Evolutionary conservation across 2,113 vertebrate genomes (phyloP).

Genomic region (Catharus fuscescens): DNA sequence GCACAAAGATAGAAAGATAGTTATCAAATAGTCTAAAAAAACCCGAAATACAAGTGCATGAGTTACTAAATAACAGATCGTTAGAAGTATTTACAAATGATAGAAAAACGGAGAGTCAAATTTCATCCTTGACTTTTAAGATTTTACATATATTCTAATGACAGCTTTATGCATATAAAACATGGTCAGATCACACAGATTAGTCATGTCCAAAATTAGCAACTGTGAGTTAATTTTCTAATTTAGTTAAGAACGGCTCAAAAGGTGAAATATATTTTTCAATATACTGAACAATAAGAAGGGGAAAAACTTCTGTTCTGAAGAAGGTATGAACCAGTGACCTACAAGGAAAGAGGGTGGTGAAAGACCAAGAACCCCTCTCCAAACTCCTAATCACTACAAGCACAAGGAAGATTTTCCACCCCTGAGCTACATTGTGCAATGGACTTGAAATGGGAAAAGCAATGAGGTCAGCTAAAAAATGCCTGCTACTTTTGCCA

Average conservation of each 20-base stretch:
- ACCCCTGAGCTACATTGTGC: neutral
- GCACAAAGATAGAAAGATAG: neutral
- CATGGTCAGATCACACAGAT: neutral
- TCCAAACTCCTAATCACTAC: neutral
- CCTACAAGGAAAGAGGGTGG: fast-evolving
- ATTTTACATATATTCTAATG: neutral
- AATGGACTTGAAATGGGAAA: neutral
- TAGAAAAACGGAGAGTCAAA: neutral
- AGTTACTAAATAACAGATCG: neutral
- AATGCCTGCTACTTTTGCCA: neutral
- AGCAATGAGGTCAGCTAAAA: neutral
- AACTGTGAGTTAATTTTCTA: neutral
- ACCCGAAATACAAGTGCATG: fast-evolving
- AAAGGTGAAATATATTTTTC: neutral
- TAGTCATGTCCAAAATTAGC: neutral
- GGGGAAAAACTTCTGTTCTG: neutral
- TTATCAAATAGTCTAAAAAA: neutral
- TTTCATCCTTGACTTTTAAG: neutral
- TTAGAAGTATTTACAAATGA: neutral
- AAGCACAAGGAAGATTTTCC: neutral
- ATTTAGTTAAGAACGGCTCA: neutral
- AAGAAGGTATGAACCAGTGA: neutral
- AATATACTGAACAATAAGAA: neutral
- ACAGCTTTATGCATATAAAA: neutral
- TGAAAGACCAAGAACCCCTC: neutral